Evolutionary conservation across 2,797 vertebrate genomes (phyloP), one percentile per base, ranked within the genome.

Genomic region (Scyliorhinus canicula): DNA sequence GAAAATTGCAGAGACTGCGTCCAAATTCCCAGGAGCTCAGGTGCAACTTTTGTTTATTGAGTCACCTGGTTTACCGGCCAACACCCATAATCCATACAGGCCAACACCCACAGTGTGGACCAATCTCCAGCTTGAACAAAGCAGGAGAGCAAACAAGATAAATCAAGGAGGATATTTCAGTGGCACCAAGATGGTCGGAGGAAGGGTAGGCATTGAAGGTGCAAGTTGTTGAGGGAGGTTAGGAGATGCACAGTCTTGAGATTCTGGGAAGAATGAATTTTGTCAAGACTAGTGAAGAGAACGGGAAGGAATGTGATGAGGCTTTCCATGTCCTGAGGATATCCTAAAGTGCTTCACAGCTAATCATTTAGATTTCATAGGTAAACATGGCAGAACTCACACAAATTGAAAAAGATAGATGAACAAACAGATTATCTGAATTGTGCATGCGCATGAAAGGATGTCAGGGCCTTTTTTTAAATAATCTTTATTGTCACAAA

Each of bases 1-100:
- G 82, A 97, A 96, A 96, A 98, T 99, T 0, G 98, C 99, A 0
- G 97, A 40, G 2, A 96, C 97, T 0, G 99, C 99, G 0, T 97
- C 98, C 0, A 97, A 98, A 96, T 97, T 98, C 96, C 98, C 99
- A 0, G 97, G 97, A 0, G 98, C 99, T 0, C 98, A 99, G 99
- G 99, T 98, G 96, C 44, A 69, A 67, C 47, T 52, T 91, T 65
- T 91, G 85, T 60, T 91, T 63, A 63, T 65, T 28, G n/a, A 65
- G 60, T 19, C 65, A 65, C n/a, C 60, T 8, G 28, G n/a, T 14
- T 65, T 57, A 91, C n/a, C 21, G n/a, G n/a, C 3, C 57, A 44
- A 40, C 24, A 9, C 24, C 40, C n/a, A 44, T 52, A 60, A 9
- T 9, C 40, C n/a, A 44, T 52, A 60, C 16, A 91, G 16, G 55